phyloP scores from a whole-genome alignment of 1,140 invertebrate species.

The Acromyrmex echinatior region DNA sequence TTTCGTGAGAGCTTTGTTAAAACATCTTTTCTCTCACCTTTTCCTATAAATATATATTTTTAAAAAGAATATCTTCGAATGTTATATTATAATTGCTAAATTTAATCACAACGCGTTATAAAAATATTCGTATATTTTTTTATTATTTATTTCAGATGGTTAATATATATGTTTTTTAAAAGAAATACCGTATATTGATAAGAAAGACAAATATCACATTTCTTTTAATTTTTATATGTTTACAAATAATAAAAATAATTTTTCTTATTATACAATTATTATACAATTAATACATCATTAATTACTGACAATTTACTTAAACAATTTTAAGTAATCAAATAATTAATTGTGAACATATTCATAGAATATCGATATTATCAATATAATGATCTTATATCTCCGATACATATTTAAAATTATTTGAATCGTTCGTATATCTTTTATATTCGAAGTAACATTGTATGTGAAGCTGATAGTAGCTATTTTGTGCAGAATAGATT shows the following conservation, averaged over 20 bases:
- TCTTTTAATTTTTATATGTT: neutral
- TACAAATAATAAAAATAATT: neutral
- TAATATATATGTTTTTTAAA: neutral
- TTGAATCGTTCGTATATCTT: neutral
- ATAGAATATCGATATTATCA: neutral
- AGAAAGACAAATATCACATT: neutral
- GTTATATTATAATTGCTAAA: neutral
- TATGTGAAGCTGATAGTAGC: neutral
- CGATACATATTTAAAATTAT: neutral
- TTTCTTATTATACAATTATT: no score
- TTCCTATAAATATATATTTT: neutral
- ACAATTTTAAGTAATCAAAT: neutral
- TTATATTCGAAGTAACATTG: neutral
- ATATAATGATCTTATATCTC: neutral
- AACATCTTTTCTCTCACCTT: neutral
- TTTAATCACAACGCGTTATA: neutral
- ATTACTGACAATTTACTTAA: neutral
- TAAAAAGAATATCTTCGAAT: neutral
- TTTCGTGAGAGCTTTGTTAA: neutral
- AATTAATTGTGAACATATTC: conserved; percentile 8
- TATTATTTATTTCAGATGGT: neutral
- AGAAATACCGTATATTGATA: neutral
- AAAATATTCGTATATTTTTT: neutral
- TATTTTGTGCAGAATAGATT: neutral
- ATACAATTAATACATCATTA: no score